These are phyloP conservation scores for Geophilus truncorum DNA, from an alignment of 2,888 invertebrate species.

Conservation along the genomic window DNA sequence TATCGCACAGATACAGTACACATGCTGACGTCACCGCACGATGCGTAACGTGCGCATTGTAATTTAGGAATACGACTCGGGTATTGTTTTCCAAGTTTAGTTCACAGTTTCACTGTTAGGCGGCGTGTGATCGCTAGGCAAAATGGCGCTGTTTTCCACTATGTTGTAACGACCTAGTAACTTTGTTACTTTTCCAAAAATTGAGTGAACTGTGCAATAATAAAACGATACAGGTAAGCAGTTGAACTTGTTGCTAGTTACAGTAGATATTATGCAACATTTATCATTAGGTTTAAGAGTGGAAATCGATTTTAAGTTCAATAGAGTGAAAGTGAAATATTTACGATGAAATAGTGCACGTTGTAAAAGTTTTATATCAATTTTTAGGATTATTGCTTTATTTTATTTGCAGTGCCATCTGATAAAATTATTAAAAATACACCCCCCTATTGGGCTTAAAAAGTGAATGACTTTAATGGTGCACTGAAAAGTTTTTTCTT, in stretches of 20 bases:
- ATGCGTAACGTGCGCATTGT: too few relatives aligned
- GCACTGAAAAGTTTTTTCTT: background rate
- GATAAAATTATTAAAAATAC: background rate
- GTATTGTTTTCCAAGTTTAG: too few relatives aligned
- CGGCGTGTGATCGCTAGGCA: background rate
- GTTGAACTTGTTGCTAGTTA: background rate
- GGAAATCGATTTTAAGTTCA: background rate
- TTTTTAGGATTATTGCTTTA: background rate
- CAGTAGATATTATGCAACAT: background rate
- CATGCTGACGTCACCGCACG: too few relatives aligned
- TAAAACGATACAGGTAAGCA: background rate
- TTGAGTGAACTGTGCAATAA: background rate
- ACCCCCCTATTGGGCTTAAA: too few relatives aligned
- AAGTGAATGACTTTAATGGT: too few relatives aligned
- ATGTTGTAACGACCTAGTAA: background rate
- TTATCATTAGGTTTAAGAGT: background rate
- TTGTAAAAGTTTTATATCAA: background rate
- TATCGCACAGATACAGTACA: too few relatives aligned
- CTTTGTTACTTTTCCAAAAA: too few relatives aligned
- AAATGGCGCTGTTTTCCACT: background rate
- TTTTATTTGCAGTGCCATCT: background rate
- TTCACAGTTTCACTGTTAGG: too few relatives aligned
- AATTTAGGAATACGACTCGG: too few relatives aligned
- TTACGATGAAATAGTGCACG: background rate
- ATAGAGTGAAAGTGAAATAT: background rate